Evolutionary conservation across 2,888 invertebrate species (phyloP).

Genomic region (Chalcis sispes): DNA sequence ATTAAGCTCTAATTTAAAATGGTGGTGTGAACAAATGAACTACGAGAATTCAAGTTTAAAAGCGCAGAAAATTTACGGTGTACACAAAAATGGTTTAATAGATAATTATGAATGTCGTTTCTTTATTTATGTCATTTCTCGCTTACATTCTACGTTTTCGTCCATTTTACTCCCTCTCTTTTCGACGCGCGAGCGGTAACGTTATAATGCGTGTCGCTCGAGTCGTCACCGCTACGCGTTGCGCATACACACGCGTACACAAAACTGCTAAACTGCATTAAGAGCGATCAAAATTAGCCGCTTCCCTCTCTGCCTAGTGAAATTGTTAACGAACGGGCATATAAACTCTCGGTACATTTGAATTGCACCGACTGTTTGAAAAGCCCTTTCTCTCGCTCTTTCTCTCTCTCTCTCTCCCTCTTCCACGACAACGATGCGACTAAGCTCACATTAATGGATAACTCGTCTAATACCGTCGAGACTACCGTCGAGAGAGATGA

Average conservation of each 20-base stretch:
- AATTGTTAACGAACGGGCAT: conserved; percentile 40
- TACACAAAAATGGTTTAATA: conserved; percentile 48
- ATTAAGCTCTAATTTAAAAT: conserved; percentile 46
- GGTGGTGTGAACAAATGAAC: conserved; percentile 38
- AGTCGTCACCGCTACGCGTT: too few relatives aligned
- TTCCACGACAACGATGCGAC: conserved; percentile 19
- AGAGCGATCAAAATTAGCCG: background rate
- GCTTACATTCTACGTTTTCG: too few relatives aligned
- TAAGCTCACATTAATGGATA: conserved; percentile 56
- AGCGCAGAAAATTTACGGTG: conserved; percentile 38
- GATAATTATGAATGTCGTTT: conserved; percentile 42
- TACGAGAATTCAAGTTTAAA: conserved; percentile 41
- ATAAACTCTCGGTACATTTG: conserved; percentile 39
- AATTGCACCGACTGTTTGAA: conserved; percentile 55
- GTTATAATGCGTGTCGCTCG: too few relatives aligned
- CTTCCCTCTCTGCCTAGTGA: background rate
- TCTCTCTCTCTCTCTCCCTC: too few relatives aligned
- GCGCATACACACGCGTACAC: too few relatives aligned
- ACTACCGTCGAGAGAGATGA: background rate
- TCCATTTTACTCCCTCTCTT: too few relatives aligned
- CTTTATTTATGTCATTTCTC: too few relatives aligned
- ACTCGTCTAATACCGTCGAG: conserved; percentile 57
- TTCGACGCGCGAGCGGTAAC: too few relatives aligned
- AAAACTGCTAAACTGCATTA: conserved; percentile 46
- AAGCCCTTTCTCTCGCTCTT: conserved; percentile 50